phyloP scores from a whole-genome alignment of 2,888 invertebrate genomes.

The Eumacrocentrus americanus region DNA sequence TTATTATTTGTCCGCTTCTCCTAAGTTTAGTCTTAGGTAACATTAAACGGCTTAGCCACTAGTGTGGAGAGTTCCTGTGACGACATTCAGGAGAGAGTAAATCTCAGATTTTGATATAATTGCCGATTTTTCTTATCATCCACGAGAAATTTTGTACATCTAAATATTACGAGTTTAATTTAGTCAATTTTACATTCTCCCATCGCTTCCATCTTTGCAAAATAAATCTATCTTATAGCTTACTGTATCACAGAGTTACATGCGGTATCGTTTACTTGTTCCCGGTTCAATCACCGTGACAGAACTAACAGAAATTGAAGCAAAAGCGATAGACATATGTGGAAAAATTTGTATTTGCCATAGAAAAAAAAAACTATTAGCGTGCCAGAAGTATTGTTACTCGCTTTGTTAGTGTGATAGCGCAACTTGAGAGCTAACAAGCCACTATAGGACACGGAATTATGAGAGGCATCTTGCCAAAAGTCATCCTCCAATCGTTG shows the following conservation, averaged over 20 bases:
- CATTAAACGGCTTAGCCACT: not conserved
- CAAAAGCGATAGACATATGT: not conserved
- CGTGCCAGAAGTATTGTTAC: no score
- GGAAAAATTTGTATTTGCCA: no score
- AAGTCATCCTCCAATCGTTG: no score
- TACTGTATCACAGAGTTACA: slow-evolving; percentile 61
- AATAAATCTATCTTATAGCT: slow-evolving; percentile 60
- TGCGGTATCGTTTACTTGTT: slow-evolving; percentile 55
- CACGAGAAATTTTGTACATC: slow-evolving; percentile 27
- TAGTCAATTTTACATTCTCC: slow-evolving; percentile 28
- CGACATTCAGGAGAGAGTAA: not conserved
- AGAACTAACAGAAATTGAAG: not conserved
- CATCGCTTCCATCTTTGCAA: slow-evolving; percentile 45
- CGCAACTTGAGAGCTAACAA: no score
- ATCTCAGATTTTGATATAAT: not conserved
- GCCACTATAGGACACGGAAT: no score
- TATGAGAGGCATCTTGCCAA: no score
- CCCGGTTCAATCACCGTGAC: slow-evolving; percentile 37
- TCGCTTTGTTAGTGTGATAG: no score
- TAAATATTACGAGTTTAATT: slow-evolving; percentile 25
- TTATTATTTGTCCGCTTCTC: not conserved
- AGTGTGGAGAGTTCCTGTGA: not conserved
- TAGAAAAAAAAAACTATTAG: no score
- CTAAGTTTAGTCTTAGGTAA: not conserved
- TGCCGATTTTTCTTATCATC: slow-evolving; percentile 16